These are phyloP conservation scores for Sesia apiformis DNA, from an alignment of 2,888 invertebrate species.

Conservation along the genomic window DNA sequence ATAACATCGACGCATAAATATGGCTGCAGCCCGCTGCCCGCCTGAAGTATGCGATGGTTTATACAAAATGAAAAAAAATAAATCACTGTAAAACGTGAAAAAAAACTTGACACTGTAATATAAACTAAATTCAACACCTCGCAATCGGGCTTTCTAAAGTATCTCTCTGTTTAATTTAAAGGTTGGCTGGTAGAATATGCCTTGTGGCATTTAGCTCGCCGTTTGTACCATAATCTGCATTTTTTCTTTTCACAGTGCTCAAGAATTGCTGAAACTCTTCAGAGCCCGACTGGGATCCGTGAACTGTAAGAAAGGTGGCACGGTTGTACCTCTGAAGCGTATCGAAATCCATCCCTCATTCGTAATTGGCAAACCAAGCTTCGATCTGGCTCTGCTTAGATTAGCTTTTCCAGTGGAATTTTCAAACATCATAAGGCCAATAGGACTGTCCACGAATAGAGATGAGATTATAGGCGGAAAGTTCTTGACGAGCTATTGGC, in stretches of 20 bases:
- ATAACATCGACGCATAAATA: too few species aligned
- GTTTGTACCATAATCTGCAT: not conserved
- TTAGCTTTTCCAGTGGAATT: conserved; percentile 23
- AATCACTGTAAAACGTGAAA: too few species aligned
- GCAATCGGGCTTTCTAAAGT: too few species aligned
- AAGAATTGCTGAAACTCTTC: conserved; percentile 48
- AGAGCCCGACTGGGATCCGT: conserved; percentile 46
- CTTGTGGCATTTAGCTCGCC: too few species aligned
- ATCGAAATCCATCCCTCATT: conserved; percentile 44
- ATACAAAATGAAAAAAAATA: too few species aligned
- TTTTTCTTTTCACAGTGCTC: conserved; percentile 28
- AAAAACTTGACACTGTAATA: too few species aligned
- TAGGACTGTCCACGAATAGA: conserved; percentile 26
- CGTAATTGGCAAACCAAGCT: conserved; percentile 25
- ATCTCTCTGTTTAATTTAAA: too few species aligned
- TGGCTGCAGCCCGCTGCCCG: too few species aligned
- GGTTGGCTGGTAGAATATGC: too few species aligned
- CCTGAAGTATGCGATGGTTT: too few species aligned
- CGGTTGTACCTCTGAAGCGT: conserved; percentile 28
- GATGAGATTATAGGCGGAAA: conserved; percentile 36
- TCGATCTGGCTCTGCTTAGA: conserved; percentile 39
- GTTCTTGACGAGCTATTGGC: conserved; percentile 53
- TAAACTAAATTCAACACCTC: too few species aligned
- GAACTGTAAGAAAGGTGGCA: conserved; percentile 49
- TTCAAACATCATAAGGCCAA: conserved; percentile 29